Base-by-base conservation (phyloP, 1,140 invertebrate genomes). In the Asobara japonica region DNA sequence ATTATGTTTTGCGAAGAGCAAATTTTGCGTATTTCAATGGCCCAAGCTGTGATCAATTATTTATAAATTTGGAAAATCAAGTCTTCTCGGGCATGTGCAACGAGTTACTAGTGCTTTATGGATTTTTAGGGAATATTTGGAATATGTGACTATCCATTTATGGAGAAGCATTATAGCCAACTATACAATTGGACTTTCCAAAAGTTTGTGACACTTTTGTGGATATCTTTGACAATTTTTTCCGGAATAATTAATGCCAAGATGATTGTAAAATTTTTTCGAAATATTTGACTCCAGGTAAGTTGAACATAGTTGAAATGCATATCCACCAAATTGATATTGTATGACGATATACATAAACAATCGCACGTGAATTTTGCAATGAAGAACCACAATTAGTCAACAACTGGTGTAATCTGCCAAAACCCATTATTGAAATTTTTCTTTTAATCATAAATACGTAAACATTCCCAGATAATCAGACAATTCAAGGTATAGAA, bases 31-130 rank as follows among this genome's bases (percentile, higher is more conserved):
- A 45, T 69, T 60, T 38, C 18, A 69, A 36, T 29, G 68, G 22
- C 20, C n/a, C 56, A 65, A 73, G 31, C 71, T 73, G 71, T 68
- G 65, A 68, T 73, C 45, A 68, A 41, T 73, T 73, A 72, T 73
- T 68, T 45, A 48, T 48, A 30, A 60, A 66, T 27, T 18, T 60
- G 13, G n/a, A 38, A 30, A 61, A 33, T 65, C 29, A 25, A 65
- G 20, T 64, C 36, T 33, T 45, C 36, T 16, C 13, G 56, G 48
- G 25, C 41, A 48, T 48, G 22, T 60, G 56, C 69, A 71, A 65
- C 69, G 69, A 71, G 69, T 71, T 71, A 65, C 41, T 71, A 71
- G 69, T 71, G 69, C 48, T 62, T 70, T 64, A 65, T 67, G 20
- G 27, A 48, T 1, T 29, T 16, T 8, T 48, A n/a, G 13, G 48